phyloP scores from a whole-genome alignment of 2,797 vertebrate species.

The Myioborus miniatus region DNA sequence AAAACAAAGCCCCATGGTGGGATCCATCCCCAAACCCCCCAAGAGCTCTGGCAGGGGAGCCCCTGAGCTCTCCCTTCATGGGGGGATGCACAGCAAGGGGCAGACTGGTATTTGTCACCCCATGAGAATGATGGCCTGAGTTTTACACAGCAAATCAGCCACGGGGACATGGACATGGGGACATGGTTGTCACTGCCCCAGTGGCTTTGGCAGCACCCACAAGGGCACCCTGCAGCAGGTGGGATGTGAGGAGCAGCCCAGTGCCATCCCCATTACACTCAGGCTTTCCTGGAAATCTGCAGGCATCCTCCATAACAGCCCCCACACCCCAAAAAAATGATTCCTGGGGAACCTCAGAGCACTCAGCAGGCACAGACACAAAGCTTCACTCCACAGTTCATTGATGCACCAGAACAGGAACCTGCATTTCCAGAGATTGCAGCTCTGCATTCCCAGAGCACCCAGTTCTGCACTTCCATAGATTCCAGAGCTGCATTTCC shows the following conservation, averaged over 20 bases:
- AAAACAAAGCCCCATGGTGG: not conserved
- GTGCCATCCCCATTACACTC: not conserved
- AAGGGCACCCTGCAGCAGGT: not conserved
- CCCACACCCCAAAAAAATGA: rapidly evolving
- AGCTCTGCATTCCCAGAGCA: too few relatives aligned
- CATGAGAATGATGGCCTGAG: too few relatives aligned
- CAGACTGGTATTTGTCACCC: rapidly evolving
- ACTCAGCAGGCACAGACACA: not conserved
- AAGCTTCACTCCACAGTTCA: not conserved
- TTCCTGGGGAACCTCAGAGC: not conserved
- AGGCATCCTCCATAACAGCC: not conserved
- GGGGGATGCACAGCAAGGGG: rapidly evolving
- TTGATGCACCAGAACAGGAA: not conserved
- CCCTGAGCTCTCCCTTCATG: rapidly evolving
- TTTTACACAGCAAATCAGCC: not conserved
- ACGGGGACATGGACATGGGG: rapidly evolving
- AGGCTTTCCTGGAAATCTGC: not conserved
- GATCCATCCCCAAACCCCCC: not conserved
- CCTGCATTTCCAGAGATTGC: rapidly evolving
- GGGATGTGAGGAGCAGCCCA: not conserved
- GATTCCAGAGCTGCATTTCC: too few relatives aligned
- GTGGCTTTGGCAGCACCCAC: not conserved
- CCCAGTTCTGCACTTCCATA: too few relatives aligned
- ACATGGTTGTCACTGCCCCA: not conserved
- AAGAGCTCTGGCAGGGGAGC: rapidly evolving